These are phyloP conservation scores for Artemia sinica DNA, from an alignment of 2,888 invertebrate species.

Conservation along the genomic window DNA sequence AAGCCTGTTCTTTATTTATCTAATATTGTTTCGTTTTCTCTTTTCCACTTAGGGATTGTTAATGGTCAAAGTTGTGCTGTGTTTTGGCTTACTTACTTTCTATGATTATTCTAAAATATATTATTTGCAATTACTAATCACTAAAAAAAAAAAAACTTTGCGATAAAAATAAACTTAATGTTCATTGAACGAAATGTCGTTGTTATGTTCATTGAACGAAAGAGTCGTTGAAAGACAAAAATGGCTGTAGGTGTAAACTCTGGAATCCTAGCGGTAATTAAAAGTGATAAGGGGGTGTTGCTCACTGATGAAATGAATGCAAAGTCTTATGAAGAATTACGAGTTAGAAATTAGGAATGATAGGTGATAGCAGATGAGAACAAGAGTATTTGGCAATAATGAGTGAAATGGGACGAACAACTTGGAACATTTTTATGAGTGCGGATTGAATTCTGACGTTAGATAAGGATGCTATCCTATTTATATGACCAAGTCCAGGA, in stretches of 20 bases:
- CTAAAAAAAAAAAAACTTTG: not conserved
- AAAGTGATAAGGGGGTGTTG: constrained; percentile 8
- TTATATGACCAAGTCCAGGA: too few species aligned
- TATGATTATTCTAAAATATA: too few species aligned
- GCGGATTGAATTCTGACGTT: too few species aligned
- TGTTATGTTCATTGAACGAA: not conserved
- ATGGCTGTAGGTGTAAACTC: not conserved
- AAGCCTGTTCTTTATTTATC: too few species aligned
- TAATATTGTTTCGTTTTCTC: too few species aligned
- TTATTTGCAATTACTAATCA: too few species aligned
- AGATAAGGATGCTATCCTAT: too few species aligned
- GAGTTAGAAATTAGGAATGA: constrained; percentile 13
- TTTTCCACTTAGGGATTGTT: too few species aligned
- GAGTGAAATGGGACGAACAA: not conserved
- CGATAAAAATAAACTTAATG: not conserved
- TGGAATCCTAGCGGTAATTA: constrained; percentile 7
- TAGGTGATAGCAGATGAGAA: not conserved
- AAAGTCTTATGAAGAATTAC: not conserved
- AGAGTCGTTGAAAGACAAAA: not conserved
- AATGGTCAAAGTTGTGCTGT: too few species aligned
- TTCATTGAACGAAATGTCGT: too few species aligned
- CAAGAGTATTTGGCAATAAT: not conserved
- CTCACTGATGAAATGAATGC: not conserved
- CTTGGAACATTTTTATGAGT: constrained; percentile 7
- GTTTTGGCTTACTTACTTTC: too few species aligned